These are phyloP conservation scores for Apogon talboti DNA, from an alignment of 2,797 vertebrate species.

Conservation along the genomic window DNA sequence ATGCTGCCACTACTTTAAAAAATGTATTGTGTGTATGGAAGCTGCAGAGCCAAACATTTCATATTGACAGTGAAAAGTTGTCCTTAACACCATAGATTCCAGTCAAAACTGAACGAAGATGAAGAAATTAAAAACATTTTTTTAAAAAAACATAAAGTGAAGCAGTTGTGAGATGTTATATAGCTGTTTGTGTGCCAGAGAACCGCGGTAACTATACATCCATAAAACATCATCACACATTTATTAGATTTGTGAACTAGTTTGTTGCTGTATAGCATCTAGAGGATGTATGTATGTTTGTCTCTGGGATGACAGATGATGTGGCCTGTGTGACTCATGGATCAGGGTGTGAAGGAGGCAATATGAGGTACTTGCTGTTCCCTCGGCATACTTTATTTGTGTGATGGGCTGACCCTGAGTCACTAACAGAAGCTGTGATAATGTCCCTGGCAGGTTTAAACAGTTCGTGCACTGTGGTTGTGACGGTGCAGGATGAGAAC, in stretches of 20 bases:
- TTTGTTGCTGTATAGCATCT: conserved; percentile 1
- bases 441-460: conserved; percentile 82
- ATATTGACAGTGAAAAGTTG: no score
- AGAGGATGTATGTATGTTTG: conserved; percentile 24
- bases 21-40: no score
- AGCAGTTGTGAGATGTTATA: neutral
- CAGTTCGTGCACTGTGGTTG: conserved; percentile 83
- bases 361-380: conserved; percentile 53
- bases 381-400: conserved; percentile 52
- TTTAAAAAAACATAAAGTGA: neutral
- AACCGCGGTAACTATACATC: neutral
- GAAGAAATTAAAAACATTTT: neutral
- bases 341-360: conserved; percentile 55
- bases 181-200: neutral
- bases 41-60: no score
- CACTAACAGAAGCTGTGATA: conserved; percentile 68
- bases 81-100: neutral
- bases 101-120: neutral
- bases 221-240: conserved; percentile 1
- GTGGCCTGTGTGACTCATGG: conserved; percentile 61
- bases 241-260: conserved; percentile 5
- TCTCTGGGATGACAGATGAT: conserved; percentile 49
- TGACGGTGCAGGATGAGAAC: conserved; percentile 84
- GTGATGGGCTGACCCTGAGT: conserved; percentile 67
- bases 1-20: no score